Base-by-base conservation (phyloP, 2,888 invertebrate species). In the Amorpha juglandis region DNA sequence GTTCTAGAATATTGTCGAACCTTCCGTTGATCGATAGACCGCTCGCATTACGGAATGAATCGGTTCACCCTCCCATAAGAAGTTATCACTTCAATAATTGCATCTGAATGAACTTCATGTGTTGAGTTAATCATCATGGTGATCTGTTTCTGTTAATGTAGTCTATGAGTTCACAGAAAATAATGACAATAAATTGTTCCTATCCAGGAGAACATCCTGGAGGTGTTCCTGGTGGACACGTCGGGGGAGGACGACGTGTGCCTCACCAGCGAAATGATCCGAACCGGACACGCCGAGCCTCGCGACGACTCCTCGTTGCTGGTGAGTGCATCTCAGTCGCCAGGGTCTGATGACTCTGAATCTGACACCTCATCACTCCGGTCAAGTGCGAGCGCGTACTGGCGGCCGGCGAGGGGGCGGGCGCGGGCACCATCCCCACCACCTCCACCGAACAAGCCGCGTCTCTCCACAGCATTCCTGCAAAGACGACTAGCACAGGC, bases 191-290 rank as follows among this genome's bases (percentile, higher is more conserved):
- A 4, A 1, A 27, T 42, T 11, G 42, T 42, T 52, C 6, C 7
- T 0, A 14, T 51, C 11, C 81, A 86, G 85, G 84, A 84, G 71
- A 75, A 76, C 71, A 75, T 80, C 19, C 70, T 90, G 63, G 88
- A 90, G 70, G 81, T 95, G 74, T 86, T 91, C 75, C 86, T 95
- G 70, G 89, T 93, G 66, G 94, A 95, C 86, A 94, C 95, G 45
- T 77, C 87, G 7, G 83, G 84, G 38, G 81, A 77, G 2, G 80
- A 86, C 14, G 94, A 95, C 84, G 77, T 93, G 67, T 92, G 90
- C 82, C 78, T 95, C 69, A 90, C 94, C 79, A 84, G 87, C 68
- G 80, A 85, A 70, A 79, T 95, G 68, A 84, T 94, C 11, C 82
- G 88, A 71, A 84, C 91, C 68, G 94, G 94, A 0, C 88, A 91